Base-by-base conservation (phyloP, 1,140 invertebrate species). In the Plutomurus gul region DNA sequence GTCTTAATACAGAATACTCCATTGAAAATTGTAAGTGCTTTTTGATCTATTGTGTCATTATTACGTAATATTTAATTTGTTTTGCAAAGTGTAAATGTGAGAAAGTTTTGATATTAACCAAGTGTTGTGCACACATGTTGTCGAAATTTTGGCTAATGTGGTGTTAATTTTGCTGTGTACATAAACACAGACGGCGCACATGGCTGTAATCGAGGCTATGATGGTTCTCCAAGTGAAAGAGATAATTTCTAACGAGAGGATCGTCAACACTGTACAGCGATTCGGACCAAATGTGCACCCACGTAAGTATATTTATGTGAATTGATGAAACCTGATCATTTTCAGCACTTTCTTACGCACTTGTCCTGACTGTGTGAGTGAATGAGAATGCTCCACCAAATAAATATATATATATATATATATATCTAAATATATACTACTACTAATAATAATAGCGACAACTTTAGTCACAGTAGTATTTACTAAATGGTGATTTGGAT, bases 141-240 rank as follows among this genome's bases (percentile, higher is more conserved):
- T 43, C 2, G 39, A 13, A 7, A 2, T 43, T 3, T 43, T 43
- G 11, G n/a, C 7, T 6, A 47, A 16, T 18, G 47, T 8, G 18
- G 25, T 33, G 30, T 16, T 65, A 65, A 46, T 47, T 27, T 30
- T 13, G 7, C 25, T 75, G 36, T 18, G 73, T 40, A 72, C 49
- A 40, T 65, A 76, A 85, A 88, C 89, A 43, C 86, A 99, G 97
- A 93, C 91, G 86, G 95, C 95, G 83, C 97, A 99, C 88, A 93
- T 99, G 91, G 92, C 94, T 86, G 93, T 99, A 87, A 97, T 98
- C 88, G 96, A 99, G 89, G 94, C 95, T 82, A 90, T 99, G 86
- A 99, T 99, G 96, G 90, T 91, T 84, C 90, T 99, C 80, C 98
- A 98, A 88, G 93, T 96, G 81, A 93, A 94, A 85, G 95, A 98